Base-by-base conservation (phyloP, 2,888 invertebrate species). In the Drosophila borealis region DNA sequence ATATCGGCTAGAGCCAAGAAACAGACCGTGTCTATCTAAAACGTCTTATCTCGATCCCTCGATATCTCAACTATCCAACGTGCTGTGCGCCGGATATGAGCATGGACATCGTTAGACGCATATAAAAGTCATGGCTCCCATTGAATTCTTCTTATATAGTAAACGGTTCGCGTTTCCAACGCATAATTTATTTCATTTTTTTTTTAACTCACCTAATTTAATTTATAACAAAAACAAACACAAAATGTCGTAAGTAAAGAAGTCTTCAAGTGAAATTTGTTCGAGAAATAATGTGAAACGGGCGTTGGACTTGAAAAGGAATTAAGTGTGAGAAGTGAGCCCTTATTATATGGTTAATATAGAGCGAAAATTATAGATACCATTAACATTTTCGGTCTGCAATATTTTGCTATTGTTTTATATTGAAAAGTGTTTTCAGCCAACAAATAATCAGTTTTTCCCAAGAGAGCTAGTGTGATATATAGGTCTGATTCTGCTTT, bases 181-280 rank as follows among this genome's bases (percentile, higher is more conserved):
- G 54, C 55, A 17, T 39, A 33, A 45, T 11, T 36, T 51, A 11
- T n/a, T 21, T 14, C 17, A 36, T 39, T 50, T 34, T 46, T n/a
- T 34, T 19, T 39, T 50, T 34, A 44, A 9, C 25, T 34, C 11
- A 56, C 13, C 29, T 59, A 62, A 36, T 65, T 68, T 63, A 60
- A 14, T 55, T 41, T 48, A 13, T 65, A 42, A 37, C 9, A 33
- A 10, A 57, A 25, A 36, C 10, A 46, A 39, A 33, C 19, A 33
- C 25, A 84, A 44, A 62, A 82, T 82, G 82, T 54, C 67, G 82
- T 82, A 86, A 82, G 82, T 69, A 25, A 10, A 37, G 19, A 37
- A 39, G 25, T 34, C 1, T 4, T n/a, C 42, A 19, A 34, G 9
- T 34, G 34, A 34, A 34, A 34, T 8, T 11, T 34, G 10, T 6